Evolutionary conservation across 2,797 vertebrate species (phyloP), one percentile per base, ranked within the genome.

Genomic region (Ctenopoma kingsleyae): DNA sequence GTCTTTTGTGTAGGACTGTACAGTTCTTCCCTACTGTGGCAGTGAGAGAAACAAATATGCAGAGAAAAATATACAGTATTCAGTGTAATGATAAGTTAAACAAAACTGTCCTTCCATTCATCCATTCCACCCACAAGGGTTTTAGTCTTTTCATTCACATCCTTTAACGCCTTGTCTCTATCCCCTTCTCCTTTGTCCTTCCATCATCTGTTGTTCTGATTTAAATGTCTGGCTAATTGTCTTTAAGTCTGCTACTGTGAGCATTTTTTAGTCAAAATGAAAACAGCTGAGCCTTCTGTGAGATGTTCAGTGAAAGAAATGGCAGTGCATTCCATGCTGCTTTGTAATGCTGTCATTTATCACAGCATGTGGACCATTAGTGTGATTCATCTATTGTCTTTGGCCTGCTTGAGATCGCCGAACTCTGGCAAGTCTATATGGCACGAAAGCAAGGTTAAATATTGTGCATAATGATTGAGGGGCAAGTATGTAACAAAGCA

Each of bases 291-390:
- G 46, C 23, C 44, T 19, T 57, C 22, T 22, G 41, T 61, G 58
- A 83, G 83, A 62, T 19, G 11, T 40, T 86, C 54, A 63, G 74
- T 40, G 70, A 59, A 74, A 67, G 58, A 78, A 79, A 85, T 66
- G 50, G 72, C 82, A 44, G 53, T 12, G 62, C 81, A 84, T 90
- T 85, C 85, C 78, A 59, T 36, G 62, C 71, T 67, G 80, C 80
- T 87, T 80, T 89, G 86, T 91, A 89, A 88, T 68, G 78, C 80
- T 76, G 87, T 87, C 89, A 88, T 87, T 85, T 84, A 86, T 87
- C 83, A 74, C 84, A 87, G 83, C 82, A 49, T 81, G 87, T 35
- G 62, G 74, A 78, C 85, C 80, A 86, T 90, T 84, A 88, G 73
- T 76, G 71, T 87, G 84, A 85, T 89, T 88, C 80, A 79, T 85